Conservation (phyloP, 2,888 invertebrate genomes). For the Amiota communis region DNA sequence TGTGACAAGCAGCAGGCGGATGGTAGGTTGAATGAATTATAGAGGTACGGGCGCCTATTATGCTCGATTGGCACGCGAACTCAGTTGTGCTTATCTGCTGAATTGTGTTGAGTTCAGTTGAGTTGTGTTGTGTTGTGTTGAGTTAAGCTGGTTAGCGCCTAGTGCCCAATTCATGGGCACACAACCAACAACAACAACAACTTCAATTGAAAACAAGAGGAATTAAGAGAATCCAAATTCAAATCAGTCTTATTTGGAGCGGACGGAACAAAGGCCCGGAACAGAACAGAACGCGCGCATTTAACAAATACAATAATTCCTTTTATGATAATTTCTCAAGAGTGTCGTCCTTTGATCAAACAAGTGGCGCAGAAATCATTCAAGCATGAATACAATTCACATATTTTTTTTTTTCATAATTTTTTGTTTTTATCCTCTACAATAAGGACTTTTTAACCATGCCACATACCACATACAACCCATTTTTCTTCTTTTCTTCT, state of each 20-base stretch:
- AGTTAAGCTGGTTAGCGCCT: constrained; percentile 3
- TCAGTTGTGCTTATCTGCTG: background rate
- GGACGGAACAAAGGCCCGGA: background rate
- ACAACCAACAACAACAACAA: background rate
- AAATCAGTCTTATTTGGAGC: too few species aligned
- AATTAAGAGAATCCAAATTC: too few species aligned
- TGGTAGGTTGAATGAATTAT: background rate
- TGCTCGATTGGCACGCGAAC: background rate
- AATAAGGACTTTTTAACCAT: background rate
- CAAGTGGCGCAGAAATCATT: constrained; percentile 66
- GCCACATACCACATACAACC: too few species aligned
- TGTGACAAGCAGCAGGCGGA: constrained; percentile 9
- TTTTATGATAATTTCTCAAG: constrained; percentile 72
- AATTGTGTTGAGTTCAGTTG: background rate
- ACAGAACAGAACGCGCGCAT: background rate
- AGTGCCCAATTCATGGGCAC: constrained; percentile 16
- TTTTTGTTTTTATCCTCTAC: constrained; percentile 37
- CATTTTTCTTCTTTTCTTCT: background rate
- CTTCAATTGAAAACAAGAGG: background rate
- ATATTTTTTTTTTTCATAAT: constrained; percentile 24
- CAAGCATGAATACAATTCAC: constrained; percentile 67
- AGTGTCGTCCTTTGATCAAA: constrained; percentile 72
- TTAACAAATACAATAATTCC: constrained; percentile 53
- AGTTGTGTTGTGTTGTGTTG: background rate
- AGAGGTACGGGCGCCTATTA: constrained; percentile 19